Evolutionary conservation across 2,888 invertebrate species (phyloP).

Genomic region (Itoplectis maculator): DNA sequence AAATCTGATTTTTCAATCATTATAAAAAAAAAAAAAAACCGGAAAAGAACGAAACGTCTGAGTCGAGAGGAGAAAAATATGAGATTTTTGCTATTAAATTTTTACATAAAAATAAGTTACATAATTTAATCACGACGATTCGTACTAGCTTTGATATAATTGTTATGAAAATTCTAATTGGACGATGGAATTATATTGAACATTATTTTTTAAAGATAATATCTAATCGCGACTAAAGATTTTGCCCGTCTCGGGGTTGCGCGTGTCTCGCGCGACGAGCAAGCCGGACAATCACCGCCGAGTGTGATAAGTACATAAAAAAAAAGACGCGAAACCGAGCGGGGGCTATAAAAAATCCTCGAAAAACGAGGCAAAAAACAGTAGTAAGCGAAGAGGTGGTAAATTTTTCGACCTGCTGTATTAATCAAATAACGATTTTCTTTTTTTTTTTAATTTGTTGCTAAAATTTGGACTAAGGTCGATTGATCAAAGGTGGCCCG

Average conservation of each 20-base stretch:
- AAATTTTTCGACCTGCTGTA: neutral
- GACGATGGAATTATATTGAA: neutral
- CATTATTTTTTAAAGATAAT: neutral
- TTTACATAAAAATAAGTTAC: slow-evolving; percentile 23
- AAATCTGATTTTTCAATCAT: slow-evolving; percentile 17
- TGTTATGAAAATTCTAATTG: slow-evolving; percentile 20
- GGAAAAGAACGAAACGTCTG: neutral
- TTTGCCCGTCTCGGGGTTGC: slow-evolving; percentile 3
- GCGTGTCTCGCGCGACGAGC: neutral
- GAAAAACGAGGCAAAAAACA: neutral
- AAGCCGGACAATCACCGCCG: slow-evolving; percentile 1
- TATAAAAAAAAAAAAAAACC: neutral
- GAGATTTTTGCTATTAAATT: slow-evolving; percentile 11
- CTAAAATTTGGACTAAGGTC: slow-evolving; percentile 15
- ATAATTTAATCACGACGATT: slow-evolving; percentile 21
- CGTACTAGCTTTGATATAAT: slow-evolving; percentile 17
- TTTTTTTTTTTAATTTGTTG: slow-evolving; percentile 6
- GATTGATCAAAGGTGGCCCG: slow-evolving; percentile 4
- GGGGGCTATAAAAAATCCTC: neutral
- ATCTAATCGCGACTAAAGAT: slow-evolving; percentile 3
- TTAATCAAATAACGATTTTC: slow-evolving; percentile 8
- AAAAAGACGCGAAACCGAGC: slow-evolving; percentile 3
- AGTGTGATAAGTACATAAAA: neutral
- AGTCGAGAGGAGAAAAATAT: neutral
- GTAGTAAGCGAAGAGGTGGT: neutral